phyloP scores from a whole-genome alignment of 2,113 vertebrate species.

The Pelobates fuscus region DNA sequence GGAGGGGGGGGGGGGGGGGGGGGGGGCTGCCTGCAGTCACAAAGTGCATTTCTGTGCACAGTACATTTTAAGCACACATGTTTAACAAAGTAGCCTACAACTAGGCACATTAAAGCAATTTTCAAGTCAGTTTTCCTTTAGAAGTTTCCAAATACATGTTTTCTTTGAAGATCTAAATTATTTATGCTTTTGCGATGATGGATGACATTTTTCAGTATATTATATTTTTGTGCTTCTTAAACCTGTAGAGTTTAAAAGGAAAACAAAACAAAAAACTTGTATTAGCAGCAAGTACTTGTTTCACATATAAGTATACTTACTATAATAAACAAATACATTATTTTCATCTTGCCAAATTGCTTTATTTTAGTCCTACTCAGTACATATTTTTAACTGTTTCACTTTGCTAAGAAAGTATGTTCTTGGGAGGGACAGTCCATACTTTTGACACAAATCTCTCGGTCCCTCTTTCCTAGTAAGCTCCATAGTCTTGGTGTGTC shows the following conservation, averaged over 20 bases:
- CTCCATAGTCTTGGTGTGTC: no score
- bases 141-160: slow-evolving; percentile 64
- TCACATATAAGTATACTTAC: no score
- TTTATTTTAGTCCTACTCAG: no score
- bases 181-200: background rate
- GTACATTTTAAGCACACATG: slow-evolving; percentile 76
- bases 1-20: slow-evolving; percentile 62
- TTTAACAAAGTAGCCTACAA: slow-evolving; percentile 78
- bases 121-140: slow-evolving; percentile 65
- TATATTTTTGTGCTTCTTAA: slow-evolving; percentile 37
- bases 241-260: slow-evolving; percentile 4
- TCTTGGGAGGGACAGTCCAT: no score
- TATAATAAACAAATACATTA: no score
- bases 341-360: no score
- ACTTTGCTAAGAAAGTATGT: no score
- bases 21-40: slow-evolving; percentile 56
- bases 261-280: background rate
- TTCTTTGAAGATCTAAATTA: background rate
- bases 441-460: no score
- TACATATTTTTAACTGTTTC: no score
- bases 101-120: slow-evolving; percentile 89
- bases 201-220: background rate
- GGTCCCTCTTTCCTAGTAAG: no score
- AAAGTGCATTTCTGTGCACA: slow-evolving; percentile 91
- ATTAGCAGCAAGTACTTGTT: no score